These are phyloP conservation scores for Okapia johnstoni DNA, from an alignment of 2,113 vertebrate genomes.

Conservation along the genomic window DNA sequence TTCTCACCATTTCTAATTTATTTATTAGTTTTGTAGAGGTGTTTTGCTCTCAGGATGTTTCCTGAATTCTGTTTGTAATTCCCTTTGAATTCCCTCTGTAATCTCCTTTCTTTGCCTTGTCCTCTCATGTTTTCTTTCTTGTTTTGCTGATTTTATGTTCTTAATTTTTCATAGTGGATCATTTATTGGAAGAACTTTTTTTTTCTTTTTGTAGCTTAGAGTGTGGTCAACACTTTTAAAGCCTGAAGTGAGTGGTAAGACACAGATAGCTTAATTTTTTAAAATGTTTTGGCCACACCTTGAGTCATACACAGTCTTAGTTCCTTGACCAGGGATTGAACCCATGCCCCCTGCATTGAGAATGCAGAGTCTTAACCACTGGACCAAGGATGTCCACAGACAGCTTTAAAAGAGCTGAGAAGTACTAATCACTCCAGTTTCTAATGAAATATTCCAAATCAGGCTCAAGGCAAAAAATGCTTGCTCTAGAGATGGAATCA, in stretches of 20 bases:
- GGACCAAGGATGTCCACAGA: neutral
- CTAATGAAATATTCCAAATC: neutral
- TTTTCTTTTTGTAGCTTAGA: neutral
- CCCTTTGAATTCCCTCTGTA: too few relatives aligned
- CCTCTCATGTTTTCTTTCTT: neutral
- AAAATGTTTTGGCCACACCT: neutral
- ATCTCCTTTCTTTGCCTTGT: neutral
- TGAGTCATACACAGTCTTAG: neutral
- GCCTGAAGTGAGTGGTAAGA: neutral
- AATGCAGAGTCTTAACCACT: neutral
- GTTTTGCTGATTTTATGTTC: neutral
- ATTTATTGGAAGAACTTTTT: neutral
- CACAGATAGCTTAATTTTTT: neutral
- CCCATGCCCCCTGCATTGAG: neutral
- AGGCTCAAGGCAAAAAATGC: neutral
- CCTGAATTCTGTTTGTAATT: neutral
- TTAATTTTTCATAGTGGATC: neutral
- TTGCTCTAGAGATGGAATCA: neutral
- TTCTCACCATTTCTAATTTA: neutral
- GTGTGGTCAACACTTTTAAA: neutral
- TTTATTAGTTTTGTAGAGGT: neutral
- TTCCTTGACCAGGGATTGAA: neutral
- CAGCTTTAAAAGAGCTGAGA: neutral
- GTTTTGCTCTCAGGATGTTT: neutral
- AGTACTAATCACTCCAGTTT: neutral